Evolutionary conservation across 2,888 invertebrate genomes (phyloP), one percentile per base, ranked within the genome.

Genomic region (Belgica antarctica): DNA sequence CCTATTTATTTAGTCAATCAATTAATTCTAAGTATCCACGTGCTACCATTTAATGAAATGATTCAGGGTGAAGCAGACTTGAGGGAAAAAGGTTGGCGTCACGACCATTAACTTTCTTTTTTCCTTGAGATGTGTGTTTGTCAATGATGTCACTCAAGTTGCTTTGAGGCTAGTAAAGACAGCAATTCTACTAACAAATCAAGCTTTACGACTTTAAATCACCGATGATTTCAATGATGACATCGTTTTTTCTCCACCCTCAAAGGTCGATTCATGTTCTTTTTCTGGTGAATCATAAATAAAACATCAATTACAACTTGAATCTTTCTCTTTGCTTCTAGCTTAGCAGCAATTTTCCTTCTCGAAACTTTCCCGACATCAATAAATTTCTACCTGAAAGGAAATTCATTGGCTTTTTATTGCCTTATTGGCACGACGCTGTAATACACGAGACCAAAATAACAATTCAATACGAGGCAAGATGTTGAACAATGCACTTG

Each of bases 1-100:
- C 47, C 65, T 46, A 65, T 65, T 65, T 65, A 65, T 65, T 65
- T 46, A 65, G 65, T 65, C 65, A 65, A 65, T 65, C 65, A 65
- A 65, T 65, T 65, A 65, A 17, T 46, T n/a, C 27, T 65, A 65
- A 65, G 65, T 65, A 65, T 65, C 65, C 65, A 65, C 65, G 65
- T 65, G 65, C 65, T 36, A 41, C 22, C 65, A 22, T 65, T 65
- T 65, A 65, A 65, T 47, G 46, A 24, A 27, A 65, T 36, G 59
- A 24, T 15, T 52, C n/a, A 41, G 8, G n/a, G 52, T 12, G 3
- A 22, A n/a, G 22, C n/a, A 25, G 27, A 25, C 22, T 22, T 22
- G 12, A 12, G 12, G 15, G 4, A 22, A 17, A 10, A 57, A 59
- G 59, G 59, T 59, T 59, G 59, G 59, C 59, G 27, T 59, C 27